Evolutionary conservation across 2,113 vertebrate species (phyloP).

Genomic region (Nothoprocta perdicaria): DNA sequence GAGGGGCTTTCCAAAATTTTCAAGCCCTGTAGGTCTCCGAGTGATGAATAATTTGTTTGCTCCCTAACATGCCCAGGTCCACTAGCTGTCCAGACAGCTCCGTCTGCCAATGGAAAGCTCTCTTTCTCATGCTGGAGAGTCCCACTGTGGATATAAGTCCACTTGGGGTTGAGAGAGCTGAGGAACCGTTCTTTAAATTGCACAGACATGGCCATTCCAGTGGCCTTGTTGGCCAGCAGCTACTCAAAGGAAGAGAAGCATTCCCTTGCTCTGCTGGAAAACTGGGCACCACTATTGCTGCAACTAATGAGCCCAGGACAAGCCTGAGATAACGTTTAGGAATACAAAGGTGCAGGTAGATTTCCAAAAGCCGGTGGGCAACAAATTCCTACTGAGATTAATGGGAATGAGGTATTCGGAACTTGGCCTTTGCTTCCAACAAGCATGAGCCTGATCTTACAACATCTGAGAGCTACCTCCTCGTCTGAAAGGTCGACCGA

Average conservation of each 20-base stretch:
- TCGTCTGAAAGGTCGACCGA: fast-evolving
- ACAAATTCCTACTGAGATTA: background rate
- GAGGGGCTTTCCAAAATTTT: too few species aligned
- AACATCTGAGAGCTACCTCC: background rate
- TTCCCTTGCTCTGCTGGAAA: fast-evolving
- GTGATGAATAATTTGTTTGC: too few species aligned
- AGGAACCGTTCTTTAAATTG: background rate
- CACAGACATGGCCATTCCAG: background rate
- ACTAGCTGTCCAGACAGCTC: too few species aligned
- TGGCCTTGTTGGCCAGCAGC: background rate
- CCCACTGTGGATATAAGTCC: background rate
- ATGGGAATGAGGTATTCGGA: background rate
- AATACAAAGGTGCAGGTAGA: fast-evolving
- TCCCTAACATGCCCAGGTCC: too few species aligned
- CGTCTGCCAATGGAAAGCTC: too few species aligned
- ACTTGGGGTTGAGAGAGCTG: background rate
- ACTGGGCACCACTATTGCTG: background rate
- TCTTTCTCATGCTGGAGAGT: too few species aligned
- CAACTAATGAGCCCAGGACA: fast-evolving
- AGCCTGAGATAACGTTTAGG: background rate
- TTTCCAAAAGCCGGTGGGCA: background rate
- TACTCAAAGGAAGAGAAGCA: background rate
- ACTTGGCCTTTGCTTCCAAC: background rate
- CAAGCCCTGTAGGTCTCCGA: too few species aligned
- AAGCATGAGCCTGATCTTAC: background rate